Evolutionary conservation across 1,140 invertebrate species (phyloP).

Genomic region (Drosophila lini): DNA sequence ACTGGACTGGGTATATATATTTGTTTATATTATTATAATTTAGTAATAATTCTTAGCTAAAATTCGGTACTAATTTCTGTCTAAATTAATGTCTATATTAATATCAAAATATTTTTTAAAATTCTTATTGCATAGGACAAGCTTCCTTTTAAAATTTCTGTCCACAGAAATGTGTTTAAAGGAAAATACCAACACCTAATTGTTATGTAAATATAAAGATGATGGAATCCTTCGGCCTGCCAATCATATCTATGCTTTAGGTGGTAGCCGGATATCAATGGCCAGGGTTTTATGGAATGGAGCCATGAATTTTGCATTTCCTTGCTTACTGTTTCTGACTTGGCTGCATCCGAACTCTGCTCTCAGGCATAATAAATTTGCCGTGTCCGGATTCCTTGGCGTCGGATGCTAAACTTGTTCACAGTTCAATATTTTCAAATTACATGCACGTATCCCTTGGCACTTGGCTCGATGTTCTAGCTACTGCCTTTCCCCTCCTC

Average conservation of each 20-base stretch:
- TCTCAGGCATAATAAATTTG: conserved; percentile 55
- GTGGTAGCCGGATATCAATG: conserved; percentile 15
- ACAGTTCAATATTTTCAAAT: conserved; percentile 76
- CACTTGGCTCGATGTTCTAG: conserved; percentile 23
- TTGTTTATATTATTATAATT: not conserved
- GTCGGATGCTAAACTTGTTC: conserved; percentile 47
- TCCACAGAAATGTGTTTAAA: not conserved
- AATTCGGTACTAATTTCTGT: not conserved
- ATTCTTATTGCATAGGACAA: not conserved
- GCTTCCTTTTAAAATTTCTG: not conserved
- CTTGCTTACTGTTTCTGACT: conserved; percentile 15
- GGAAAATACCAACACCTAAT: not conserved
- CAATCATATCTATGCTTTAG: conserved; percentile 1
- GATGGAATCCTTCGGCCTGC: not conserved
- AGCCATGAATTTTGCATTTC: conserved; percentile 29
- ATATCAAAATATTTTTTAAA: not conserved
- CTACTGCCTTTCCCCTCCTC: not conserved
- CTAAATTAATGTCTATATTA: not conserved
- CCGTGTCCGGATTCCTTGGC: conserved; percentile 38
- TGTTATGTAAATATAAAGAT: not conserved
- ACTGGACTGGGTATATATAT: not conserved
- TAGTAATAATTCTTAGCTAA: not conserved
- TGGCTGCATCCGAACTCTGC: conserved; percentile 27
- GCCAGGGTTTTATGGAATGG: not conserved
- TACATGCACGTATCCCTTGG: conserved; percentile 67